phyloP scores from a whole-genome alignment of 2,113 vertebrate genomes.

The Antechinus flavipes region DNA sequence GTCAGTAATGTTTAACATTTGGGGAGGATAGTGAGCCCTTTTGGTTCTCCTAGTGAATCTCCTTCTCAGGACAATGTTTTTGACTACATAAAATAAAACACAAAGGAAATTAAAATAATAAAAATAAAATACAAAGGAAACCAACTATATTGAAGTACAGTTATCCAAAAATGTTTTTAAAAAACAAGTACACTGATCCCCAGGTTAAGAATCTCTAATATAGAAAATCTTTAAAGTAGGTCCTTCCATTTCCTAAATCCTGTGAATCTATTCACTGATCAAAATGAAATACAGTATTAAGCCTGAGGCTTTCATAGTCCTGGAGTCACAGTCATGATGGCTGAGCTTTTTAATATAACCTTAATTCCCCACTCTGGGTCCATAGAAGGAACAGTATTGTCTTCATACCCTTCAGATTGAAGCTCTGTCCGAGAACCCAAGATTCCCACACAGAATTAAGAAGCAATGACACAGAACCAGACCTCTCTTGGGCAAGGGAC shows the following conservation, averaged over 20 bases:
- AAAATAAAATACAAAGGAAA: neutral
- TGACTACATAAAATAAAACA: neutral
- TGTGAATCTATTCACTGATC: neutral
- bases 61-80: neutral
- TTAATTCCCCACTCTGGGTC: neutral
- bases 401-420: neutral
- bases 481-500: slow-evolving; percentile 39
- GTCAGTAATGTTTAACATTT: neutral
- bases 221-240: neutral
- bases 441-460: neutral
- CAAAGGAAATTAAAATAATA: neutral
- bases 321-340: neutral
- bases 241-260: neutral
- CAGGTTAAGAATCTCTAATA: neutral
- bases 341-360: neutral
- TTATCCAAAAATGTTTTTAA: neutral
- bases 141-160: neutral
- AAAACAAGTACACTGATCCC: neutral
- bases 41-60: neutral
- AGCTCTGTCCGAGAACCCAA: neutral
- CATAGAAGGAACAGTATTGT: neutral
- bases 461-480: neutral
- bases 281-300: neutral
- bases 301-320: neutral
- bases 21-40: neutral